Base-by-base conservation (phyloP, 2,797 vertebrate species). In the Anniella stebbinsi region DNA sequence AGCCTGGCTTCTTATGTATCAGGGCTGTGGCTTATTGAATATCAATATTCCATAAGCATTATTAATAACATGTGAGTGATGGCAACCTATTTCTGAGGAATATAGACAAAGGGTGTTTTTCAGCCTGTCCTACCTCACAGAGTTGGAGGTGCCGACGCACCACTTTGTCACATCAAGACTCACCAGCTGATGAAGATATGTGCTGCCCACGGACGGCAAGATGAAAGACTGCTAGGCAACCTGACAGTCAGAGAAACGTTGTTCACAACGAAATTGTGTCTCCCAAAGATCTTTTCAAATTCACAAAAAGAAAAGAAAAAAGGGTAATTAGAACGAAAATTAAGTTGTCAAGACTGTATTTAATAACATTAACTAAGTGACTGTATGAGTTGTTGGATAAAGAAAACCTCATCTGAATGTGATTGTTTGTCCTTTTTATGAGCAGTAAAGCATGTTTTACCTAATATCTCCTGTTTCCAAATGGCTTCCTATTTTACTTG, bases 221-320 rank as follows among this genome's bases (percentile, higher is more conserved):
- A 99, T 1, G 98, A 99, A 96, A 98, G 98, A 1, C 98, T 99
- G 82, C 98, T 99, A 80, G 98, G 99, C 72, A 98, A 99, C 95
- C 97, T 99, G 95, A 99, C 98, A 0, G 98, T 99, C 84, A 97
- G 98, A 0, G 99, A 99, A 97, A 99, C 98, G 2, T 97, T 99
- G 21, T 80, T 99, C 36, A 94, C 98, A 8, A 98, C 98, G 93
- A 98, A 98, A 94, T 97, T 99, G 84, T 98, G 99, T 66, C 98
- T 99, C 82, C 98, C 99, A 36, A 98, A 97, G 66, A 96, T 96
- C 96, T 99, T 98, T 97, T 98, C 98, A 23, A 98, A 98, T 92
- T 96, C 97, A 48, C 98, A 99, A 96, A 97, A 98, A 76, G 94
- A 96, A 97, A 98, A 76, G 94, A 98, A 96, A 98, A 98, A 97